Base-by-base conservation (phyloP, 1,140 invertebrate genomes). In the Caerostris extrusa region DNA sequence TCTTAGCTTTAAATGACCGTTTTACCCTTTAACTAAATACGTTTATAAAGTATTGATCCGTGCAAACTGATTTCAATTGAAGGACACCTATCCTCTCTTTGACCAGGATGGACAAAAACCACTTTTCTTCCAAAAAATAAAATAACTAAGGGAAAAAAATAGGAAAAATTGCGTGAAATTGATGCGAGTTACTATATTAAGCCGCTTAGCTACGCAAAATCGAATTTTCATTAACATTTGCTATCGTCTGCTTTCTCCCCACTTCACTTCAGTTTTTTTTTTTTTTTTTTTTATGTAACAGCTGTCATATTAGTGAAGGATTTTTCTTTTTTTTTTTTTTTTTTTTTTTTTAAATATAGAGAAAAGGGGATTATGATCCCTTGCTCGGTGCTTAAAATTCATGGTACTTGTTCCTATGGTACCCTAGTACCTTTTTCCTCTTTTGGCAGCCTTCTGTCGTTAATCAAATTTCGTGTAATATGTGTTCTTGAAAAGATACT, bases 141-240 rank as follows among this genome's bases (percentile, higher is more conserved):
- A 83, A 57, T 14, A 19, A 10, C 50, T 14, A 57, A 83, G 7
- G 12, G 56, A 83, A 56, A 83, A 57, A n/a, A 19, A 17, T 3
- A 57, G n/a, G n/a, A 34, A 50, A 19, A 55, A 34, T 56, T 8
- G n/a, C 57, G 85, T 89, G n/a, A 71, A 89, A 89, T 89, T 89
- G 87, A 89, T 89, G 87, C 4, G 87, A 34, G 87, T 89, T 55
- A 34, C 64, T 89, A 69, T 89, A 89, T 89, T 89, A 89, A 89
- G 87, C 87, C 64, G 61, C 87, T 89, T 69, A 89, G 85, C 85
- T 87, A 34, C 57, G 60, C 34, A 50, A 19, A 89, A 89, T 89
- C 87, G 87, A 89, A 89, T 89, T 89, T 89, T 89, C 87, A 89
- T 89, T 89, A 89, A 89, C 87, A 71, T 89, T 87, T 87, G 53